Evolutionary conservation across 2,888 invertebrate genomes (phyloP), one percentile per base, ranked within the genome.

Genomic region (Crossocerus cetratus): DNA sequence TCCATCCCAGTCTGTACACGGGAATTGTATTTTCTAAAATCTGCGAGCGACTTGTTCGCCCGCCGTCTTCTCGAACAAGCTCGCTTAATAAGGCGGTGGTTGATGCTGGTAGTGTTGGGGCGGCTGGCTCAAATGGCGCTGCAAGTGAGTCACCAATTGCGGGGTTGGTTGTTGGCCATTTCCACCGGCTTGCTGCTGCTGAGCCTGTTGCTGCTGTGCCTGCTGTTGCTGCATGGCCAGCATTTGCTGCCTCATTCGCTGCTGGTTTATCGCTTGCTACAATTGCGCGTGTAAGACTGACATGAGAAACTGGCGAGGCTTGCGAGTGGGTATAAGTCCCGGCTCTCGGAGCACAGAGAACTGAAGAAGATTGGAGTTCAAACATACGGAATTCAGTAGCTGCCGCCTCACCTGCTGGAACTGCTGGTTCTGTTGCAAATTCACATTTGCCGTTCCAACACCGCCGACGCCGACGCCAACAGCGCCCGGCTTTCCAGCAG

Each of bases 171-270:
- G 92, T 71, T 91, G 89, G 0, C 88, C 89, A 53, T 83, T 86
- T 45, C 85, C 85, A 20, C 82, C 86, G 20, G 80, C 82, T 69
- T 89, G 88, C 57, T 90, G 90, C 56, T 90, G 91, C 58, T 90
- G 92, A 16, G 89, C 92, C 56, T 93, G 93, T 4, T 92, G 90
- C 43, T 90, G 90, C 84, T 94, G 90, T 22, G 84, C 85, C 21
- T 84, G 85, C 63, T 92, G 91, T 85, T 93, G 93, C 85, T 94
- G 93, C 89, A 94, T 93, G 72, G 94, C 94, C 82, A 95, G 89
- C 92, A 95, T 93, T 88, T 95, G 95, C 84, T 94, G 94, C 32
- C 94, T 92, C 91, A 94, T 93, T 71, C 94, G 92, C 82, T 93
- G 92, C 82, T 92, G 93, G 76, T 89, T 91, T 68, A 90, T 86